These are phyloP conservation scores for Apotomis capreana DNA, from an alignment of 2,888 invertebrate genomes.

Conservation along the genomic window DNA sequence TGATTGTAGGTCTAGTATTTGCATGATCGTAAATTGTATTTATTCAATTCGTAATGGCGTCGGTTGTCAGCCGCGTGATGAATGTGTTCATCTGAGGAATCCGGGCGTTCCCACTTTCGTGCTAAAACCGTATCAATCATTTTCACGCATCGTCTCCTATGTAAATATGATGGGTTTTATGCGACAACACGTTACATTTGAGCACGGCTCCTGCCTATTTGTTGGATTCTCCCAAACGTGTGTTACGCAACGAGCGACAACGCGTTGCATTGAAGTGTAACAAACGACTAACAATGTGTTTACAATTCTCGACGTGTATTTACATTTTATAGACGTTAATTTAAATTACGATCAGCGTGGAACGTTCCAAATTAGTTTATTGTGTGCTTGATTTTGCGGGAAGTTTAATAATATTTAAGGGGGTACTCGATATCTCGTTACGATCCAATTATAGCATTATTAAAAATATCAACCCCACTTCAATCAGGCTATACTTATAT, in stretches of 20 bases:
- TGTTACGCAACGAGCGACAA: conserved; percentile 30
- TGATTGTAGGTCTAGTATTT: conserved; percentile 36
- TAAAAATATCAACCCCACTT: not conserved
- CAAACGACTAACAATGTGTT: conserved; percentile 33
- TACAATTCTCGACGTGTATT: conserved; percentile 24
- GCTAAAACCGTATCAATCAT: conserved; percentile 74
- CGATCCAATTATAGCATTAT: not conserved
- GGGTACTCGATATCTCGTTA: not conserved
- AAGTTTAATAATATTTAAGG: not conserved
- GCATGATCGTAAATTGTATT: conserved; percentile 46
- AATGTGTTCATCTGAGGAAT: conserved; percentile 69
- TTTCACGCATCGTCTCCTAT: conserved; percentile 66
- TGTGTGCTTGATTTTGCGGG: not conserved
- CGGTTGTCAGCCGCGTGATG: conserved; percentile 67
- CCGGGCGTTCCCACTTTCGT: conserved; percentile 48
- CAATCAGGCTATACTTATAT: not conserved
- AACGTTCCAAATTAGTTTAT: not conserved
- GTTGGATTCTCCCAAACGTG: conserved; percentile 24
- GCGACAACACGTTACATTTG: conserved; percentile 56
- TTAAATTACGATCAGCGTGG: conserved; percentile 4
- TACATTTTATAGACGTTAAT: conserved; percentile 18
- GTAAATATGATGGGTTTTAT: conserved; percentile 66
- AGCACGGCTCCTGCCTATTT: conserved; percentile 33
- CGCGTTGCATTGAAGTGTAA: conserved; percentile 28
- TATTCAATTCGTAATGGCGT: conserved; percentile 63